Evolutionary conservation across 2,113 vertebrate species (phyloP), one percentile per base, ranked within the genome.

Genomic region (Epinephelus fuscoguttatus): DNA sequence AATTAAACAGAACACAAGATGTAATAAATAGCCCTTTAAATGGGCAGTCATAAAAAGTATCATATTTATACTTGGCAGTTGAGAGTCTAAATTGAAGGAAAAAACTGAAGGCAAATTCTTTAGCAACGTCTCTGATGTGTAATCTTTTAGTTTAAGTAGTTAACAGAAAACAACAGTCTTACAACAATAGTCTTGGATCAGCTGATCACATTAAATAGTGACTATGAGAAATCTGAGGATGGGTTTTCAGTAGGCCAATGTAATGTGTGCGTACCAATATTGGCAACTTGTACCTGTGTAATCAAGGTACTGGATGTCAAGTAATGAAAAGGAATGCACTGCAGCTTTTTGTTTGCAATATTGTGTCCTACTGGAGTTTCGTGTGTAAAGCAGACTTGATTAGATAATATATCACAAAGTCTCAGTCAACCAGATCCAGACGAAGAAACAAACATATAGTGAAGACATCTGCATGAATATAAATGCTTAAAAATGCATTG

Each of bases 371-470:
- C n/a, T 47, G 23, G 53, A 55, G 11, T 61, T 50, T 17, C 19
- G 8, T 33, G 23, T 64, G n/a, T 12, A 52, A 69, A 69, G 11
- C 12, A 17, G n/a, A 47, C 21, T 21, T 40, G 18, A 37, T 37
- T 37, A 6, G 6, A 37, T 37, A 7, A 37, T 37, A 37, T 6
- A 45, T 50, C 61, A 52, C 21, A 50, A 52, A n/a, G 23, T 75
- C 59, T 59, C 30, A 57, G 56, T 64, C 42, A 81, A 66, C 27
- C 57, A 15, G 17, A 75, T 49, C 37, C 61, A 40, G 0, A 40
- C 23, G 52, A 81, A 75, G 33, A 60, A 45, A 66, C n/a, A 30
- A 21, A 19, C 37, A 61, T 55, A 62, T 25, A 17, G 66, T 61
- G n/a, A 55, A 75, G 10, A 21, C 12, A 78, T 75, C 56, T 59